These are phyloP conservation scores for Acutogordius australiensis DNA, from an alignment of 2,888 invertebrate genomes.

Conservation along the genomic window DNA sequence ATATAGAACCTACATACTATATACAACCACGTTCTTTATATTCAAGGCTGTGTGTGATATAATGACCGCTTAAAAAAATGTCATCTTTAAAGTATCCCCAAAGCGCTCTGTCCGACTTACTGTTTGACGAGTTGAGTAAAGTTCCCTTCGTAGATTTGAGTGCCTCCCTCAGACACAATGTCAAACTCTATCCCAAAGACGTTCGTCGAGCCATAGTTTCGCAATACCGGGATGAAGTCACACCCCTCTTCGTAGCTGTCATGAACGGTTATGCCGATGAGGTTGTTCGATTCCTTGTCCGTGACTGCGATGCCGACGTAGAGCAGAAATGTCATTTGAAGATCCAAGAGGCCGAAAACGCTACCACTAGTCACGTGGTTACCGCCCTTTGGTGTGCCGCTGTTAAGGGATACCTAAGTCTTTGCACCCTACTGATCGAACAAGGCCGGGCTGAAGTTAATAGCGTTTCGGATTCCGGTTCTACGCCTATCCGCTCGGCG, in stretches of 20 bases:
- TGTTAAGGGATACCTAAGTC: constrained; percentile 41
- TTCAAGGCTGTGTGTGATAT: too few species aligned
- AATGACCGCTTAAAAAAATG: too few species aligned
- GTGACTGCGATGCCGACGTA: constrained; percentile 47
- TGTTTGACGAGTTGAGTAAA: not conserved
- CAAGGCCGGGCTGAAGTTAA: constrained; percentile 63
- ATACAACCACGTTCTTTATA: too few species aligned
- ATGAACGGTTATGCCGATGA: constrained; percentile 46
- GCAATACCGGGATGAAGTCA: constrained; percentile 38
- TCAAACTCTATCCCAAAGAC: constrained; percentile 33
- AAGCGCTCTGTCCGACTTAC: not conserved
- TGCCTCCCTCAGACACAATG: constrained; percentile 26
- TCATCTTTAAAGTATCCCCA: not conserved
- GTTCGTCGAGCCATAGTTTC: constrained; percentile 34
- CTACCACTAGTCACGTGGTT: constrained; percentile 38
- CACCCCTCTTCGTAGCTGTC: constrained; percentile 45
- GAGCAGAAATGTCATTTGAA: constrained; percentile 54
- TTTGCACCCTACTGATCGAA: constrained; percentile 38
- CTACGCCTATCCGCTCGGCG: constrained; percentile 68
- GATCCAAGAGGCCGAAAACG: constrained; percentile 41
- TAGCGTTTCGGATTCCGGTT: constrained; percentile 68
- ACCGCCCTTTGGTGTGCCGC: constrained; percentile 73
- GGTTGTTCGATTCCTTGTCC: constrained; percentile 53
- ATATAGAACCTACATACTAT: too few species aligned
- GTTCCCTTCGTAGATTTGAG: not conserved